phyloP scores from a whole-genome alignment of 1,140 invertebrate species.

The Hycleus phaleratus region DNA sequence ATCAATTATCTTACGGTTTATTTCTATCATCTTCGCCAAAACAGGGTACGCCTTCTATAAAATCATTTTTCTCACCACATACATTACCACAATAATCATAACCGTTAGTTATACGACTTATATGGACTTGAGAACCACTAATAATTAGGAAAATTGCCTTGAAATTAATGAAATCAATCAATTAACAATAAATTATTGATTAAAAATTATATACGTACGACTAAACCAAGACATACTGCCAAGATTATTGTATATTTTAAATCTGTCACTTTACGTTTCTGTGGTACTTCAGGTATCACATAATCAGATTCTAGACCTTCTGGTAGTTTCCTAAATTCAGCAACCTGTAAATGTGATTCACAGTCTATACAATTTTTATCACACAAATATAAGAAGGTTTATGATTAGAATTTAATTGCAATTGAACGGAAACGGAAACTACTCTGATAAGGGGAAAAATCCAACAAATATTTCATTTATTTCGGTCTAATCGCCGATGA shows the following conservation, averaged over 20 bases:
- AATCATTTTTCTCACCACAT: conserved; percentile 20
- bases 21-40: conserved; percentile 17
- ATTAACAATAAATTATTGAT: not conserved
- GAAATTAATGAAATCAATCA: not conserved
- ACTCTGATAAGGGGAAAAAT: too few relatives aligned
- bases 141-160: conserved; percentile 17
- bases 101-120: conserved; percentile 16
- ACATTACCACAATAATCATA: conserved; percentile 26
- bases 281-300: conserved; percentile 20
- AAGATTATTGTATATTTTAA: conserved; percentile 20
- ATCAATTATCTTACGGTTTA: conserved; percentile 15
- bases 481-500: too few relatives aligned
- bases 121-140: conserved; percentile 13
- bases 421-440: too few relatives aligned
- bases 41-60: conserved; percentile 11
- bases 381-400: too few relatives aligned
- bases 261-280: conserved; percentile 23
- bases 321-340: not conserved
- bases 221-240: conserved; percentile 6
- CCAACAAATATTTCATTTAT: too few relatives aligned
- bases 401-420: too few relatives aligned
- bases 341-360: conserved; percentile 1
- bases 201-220: conserved; percentile 18
- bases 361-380: too few relatives aligned
- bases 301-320: not conserved